phyloP scores from a whole-genome alignment of 2,888 invertebrate species.

The Eucera pruinosa region DNA sequence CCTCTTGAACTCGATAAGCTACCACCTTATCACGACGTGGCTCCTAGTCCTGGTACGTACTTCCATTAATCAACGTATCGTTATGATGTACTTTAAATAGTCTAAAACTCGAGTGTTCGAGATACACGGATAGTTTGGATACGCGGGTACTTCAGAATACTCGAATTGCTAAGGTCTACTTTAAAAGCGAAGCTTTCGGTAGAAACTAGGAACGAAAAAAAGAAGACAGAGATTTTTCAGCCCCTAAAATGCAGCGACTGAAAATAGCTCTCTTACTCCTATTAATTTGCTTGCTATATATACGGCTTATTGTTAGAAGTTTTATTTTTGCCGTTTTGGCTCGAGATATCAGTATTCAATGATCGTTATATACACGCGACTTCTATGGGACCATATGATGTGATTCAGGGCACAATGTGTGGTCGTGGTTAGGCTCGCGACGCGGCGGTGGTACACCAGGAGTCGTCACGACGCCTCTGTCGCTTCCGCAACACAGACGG shows the following conservation, averaged over 20 bases:
- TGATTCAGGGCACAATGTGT: conserved; percentile 81
- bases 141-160: no score
- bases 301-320: no score
- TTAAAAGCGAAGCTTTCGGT: no score
- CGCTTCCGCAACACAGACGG: conserved; percentile 81
- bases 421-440: conserved; percentile 83
- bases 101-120: not conserved
- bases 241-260: no score
- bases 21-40: conserved; percentile 83
- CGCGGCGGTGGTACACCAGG: conserved; percentile 82
- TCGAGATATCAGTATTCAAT: not conserved
- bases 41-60: conserved; percentile 82
- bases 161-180: not conserved
- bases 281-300: no score
- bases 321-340: no score
- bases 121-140: no score
- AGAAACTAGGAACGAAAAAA: no score
- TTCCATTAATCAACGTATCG: not conserved
- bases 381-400: conserved; percentile 40
- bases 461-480: conserved; percentile 81
- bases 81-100: not conserved
- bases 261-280: no score
- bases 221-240: no score
- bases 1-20: conserved; percentile 83
- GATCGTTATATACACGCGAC: conserved; percentile 5